Evolutionary conservation across 2,797 vertebrate genomes (phyloP), one percentile per base, ranked within the genome.

Genomic region (Myripristis murdjan): DNA sequence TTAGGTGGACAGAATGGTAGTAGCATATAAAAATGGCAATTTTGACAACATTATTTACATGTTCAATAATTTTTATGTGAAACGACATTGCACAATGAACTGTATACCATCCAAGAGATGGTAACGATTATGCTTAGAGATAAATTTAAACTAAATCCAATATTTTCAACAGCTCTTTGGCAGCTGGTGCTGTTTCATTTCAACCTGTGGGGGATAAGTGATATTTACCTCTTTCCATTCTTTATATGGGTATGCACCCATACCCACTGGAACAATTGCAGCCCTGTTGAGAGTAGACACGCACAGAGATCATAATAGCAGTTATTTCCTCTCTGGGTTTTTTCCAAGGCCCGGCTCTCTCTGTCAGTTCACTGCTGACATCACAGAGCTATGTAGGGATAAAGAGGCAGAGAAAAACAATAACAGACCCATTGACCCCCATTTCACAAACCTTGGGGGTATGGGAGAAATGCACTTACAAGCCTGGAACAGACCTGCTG

Each of bases 361-460:
- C 78, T 44, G 77, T 90, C 89, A 91, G 80, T 87, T 90, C 79
- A 70, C 86, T 86, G 89, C 87, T 91, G 88, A 91, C 87, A 92
- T 90, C 72, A 77, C 81, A 81, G 56, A 85, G 84, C 83, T 82
- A 79, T 74, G 85, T 86, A 63, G 84, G 90, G 91, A 92, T 93
- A 93, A 91, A 93, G 86, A 91, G 85, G 80, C 80, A 82, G 72
- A 73, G 83, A 84, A 89, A 92, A 93, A 91, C 90, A 92, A 89
- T 89, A 94, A 89, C 85, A 91, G 90, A 90, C 87, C 90, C 88
- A 85, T 87, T 92, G 91, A 92, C 90, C 91, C 87, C 86, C 79
- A 91, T 93, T 91, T 91, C 86, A 86, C 75, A 92, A 91, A 89
- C 86, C 87, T 85, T 81, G 66, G 77, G 89, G 88, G 72, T 87